Evolutionary conservation across 2,888 invertebrate species (phyloP).

Genomic region (Drosophila suboccidentalis): DNA sequence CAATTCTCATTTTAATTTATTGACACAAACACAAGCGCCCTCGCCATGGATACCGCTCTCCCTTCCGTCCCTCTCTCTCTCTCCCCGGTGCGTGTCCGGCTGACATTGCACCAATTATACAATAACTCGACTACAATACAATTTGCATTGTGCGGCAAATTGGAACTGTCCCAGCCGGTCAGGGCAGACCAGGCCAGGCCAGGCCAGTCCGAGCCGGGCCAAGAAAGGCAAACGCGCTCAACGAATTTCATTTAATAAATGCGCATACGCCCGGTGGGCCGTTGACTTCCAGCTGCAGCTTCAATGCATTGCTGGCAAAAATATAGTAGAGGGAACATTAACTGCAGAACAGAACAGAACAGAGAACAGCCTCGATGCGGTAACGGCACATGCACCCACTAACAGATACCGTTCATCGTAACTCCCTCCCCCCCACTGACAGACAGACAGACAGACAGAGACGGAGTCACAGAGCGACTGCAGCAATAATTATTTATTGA

Average conservation of each 20-base stretch:
- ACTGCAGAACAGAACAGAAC: conserved; percentile 61
- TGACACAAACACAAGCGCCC: conserved; percentile 72
- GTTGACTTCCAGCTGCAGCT: conserved; percentile 13
- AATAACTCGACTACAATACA: conserved; percentile 79
- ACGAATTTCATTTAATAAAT: conserved; percentile 75
- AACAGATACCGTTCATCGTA: conserved; percentile 1
- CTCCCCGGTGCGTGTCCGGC: conserved; percentile 10
- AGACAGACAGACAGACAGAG: background rate
- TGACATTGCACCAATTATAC: conserved; percentile 77
- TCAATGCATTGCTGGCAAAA: conserved; percentile 35
- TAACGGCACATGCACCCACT: conserved; percentile 45
- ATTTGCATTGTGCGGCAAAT: conserved; percentile 79
- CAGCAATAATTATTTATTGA: conserved; percentile 84
- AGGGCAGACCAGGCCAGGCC: conserved; percentile 15
- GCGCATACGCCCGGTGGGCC: conserved; percentile 67
- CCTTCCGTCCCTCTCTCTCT: background rate
- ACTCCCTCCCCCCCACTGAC: background rate
- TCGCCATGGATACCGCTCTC: background rate
- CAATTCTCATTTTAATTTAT: conserved; percentile 81
- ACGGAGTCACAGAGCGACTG: background rate
- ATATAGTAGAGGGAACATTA: conserved; percentile 63
- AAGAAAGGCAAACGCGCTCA: conserved; percentile 49
- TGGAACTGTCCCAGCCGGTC: conserved; percentile 61
- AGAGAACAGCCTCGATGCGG: background rate
- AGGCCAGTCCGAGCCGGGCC: background rate